Evolutionary conservation across 2,797 vertebrate genomes (phyloP), one percentile per base, ranked within the genome.

Genomic region (Paedocypris micromegethes): DNA sequence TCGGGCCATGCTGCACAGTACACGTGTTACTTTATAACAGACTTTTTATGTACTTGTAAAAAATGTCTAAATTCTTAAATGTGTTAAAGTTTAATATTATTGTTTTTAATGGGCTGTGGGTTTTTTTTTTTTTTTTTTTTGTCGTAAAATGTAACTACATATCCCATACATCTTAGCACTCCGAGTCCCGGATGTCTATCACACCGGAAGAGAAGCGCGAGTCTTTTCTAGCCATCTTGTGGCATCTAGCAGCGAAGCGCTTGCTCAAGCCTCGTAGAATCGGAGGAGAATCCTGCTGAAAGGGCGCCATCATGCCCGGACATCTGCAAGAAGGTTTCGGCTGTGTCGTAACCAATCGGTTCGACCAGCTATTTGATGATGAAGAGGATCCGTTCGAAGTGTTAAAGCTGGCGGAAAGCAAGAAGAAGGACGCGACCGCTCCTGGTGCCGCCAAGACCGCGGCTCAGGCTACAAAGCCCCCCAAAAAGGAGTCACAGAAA

Each of bases 291-390:
- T 96, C 94, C 92, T 91, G 91, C 91, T 92, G 91, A 91, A 88
- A 89, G 93, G 94, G 92, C 93, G 89, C 92, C 94, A 98, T 96
- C 95, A 98, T 98, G 95, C 96, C 95, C 91, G 95, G 93, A 88
- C 93, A 98, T 88, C 90, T 98, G 91, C 95, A 98, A 93, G 94
- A 98, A 91, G 94, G 94, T 87, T 98, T 95, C 87, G 92, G 95
- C 88, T 97, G 95, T 80, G 90, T 95, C 86, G 94, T 98, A 83
- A 89, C 94, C 87, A 98, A 98, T 87, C 93, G 95, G 82, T 98
- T 96, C 88, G 95, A 96, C 90, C 93, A 97, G 80, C 83, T 98
- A 92, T 97, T 97, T 88, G 95, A 98, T 83, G 93, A 98, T 68
- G 95, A 98, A 83, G 92, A 92, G 78, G 96, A 98, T 80, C 96